phyloP scores from a whole-genome alignment of 2,113 vertebrate species.

The Tapirus terrestris region DNA sequence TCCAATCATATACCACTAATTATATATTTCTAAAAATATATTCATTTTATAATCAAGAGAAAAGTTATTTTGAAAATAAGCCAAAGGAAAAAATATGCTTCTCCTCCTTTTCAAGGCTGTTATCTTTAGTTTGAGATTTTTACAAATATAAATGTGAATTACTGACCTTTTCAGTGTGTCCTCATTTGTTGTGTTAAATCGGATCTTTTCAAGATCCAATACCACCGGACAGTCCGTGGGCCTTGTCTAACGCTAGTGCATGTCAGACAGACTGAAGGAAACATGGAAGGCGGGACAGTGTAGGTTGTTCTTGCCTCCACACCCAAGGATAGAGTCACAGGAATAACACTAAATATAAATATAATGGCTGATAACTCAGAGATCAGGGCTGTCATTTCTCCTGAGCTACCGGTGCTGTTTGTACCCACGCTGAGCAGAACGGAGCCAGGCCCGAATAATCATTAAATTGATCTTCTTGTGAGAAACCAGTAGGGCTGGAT shows the following conservation, averaged over 20 bases:
- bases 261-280: not conserved
- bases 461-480: not conserved
- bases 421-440: not conserved
- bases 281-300: rapidly evolving
- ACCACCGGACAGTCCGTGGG: not conserved
- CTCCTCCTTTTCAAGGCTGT: not conserved
- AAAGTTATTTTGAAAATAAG: not conserved
- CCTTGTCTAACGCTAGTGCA: rapidly evolving
- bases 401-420: not conserved
- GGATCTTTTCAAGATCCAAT: not conserved
- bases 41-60: not conserved
- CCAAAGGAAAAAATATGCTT: not conserved
- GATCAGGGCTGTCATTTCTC: rapidly evolving
- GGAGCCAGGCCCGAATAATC: not conserved
- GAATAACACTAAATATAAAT: not conserved
- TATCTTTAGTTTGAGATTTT: not conserved
- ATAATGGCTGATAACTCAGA: not conserved
- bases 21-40: not conserved
- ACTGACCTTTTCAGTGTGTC: not conserved
- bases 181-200: not conserved
- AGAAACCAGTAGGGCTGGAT: not conserved
- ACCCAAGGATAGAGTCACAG: rapidly evolving
- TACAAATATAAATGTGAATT: not conserved
- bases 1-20: not conserved
- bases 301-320: not conserved